Conservation (phyloP, 2,797 vertebrate species). For the Pseudochromis fuscus region DNA sequence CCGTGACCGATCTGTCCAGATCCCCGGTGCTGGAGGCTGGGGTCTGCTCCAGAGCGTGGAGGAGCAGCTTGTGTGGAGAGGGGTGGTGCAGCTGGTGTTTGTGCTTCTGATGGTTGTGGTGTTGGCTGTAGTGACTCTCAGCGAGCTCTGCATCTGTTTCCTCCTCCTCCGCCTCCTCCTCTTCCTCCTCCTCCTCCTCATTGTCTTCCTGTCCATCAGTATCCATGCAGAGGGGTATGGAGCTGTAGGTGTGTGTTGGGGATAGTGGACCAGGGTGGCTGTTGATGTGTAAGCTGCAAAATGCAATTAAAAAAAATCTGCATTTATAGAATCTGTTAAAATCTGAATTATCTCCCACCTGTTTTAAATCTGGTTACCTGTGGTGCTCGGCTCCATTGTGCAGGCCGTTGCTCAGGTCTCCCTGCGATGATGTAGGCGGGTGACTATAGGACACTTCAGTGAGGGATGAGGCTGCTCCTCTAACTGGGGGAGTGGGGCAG, state of each 20-base stretch:
- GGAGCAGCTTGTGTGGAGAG: conserved; percentile 83
- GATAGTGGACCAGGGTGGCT: conserved; percentile 88
- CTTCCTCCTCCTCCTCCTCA: conserved; percentile 62
- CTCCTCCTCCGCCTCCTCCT: conserved; percentile 48
- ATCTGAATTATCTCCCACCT: background rate
- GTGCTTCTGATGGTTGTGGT: conserved; percentile 61
- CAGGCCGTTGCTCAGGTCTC: conserved; percentile 86
- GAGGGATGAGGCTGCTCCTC: conserved; percentile 90
- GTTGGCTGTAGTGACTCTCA: conserved; percentile 82
- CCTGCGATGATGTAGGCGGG: conserved; percentile 87
- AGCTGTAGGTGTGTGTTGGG: conserved; percentile 91
- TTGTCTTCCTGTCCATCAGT: conserved; percentile 89
- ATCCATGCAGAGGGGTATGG: conserved; percentile 89
- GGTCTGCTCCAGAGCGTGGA: conserved; percentile 92
- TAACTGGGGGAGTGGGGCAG: conserved; percentile 89
- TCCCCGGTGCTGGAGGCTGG: conserved; percentile 94
- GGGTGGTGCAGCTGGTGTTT: conserved; percentile 78
- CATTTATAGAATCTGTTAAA: background rate
- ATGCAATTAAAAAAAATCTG: background rate
- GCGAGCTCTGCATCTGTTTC: conserved; percentile 80
- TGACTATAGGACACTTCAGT: conserved; percentile 89
- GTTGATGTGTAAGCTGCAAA: conserved; percentile 82
- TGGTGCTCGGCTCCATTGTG: conserved; percentile 87
- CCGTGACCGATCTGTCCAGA: conserved; percentile 93
- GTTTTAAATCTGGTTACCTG: conserved; percentile 77